Base-by-base conservation (phyloP, 30 jellyfish, hydroid and myxozoan genomes). In the Sanderia malayensis region DNA sequence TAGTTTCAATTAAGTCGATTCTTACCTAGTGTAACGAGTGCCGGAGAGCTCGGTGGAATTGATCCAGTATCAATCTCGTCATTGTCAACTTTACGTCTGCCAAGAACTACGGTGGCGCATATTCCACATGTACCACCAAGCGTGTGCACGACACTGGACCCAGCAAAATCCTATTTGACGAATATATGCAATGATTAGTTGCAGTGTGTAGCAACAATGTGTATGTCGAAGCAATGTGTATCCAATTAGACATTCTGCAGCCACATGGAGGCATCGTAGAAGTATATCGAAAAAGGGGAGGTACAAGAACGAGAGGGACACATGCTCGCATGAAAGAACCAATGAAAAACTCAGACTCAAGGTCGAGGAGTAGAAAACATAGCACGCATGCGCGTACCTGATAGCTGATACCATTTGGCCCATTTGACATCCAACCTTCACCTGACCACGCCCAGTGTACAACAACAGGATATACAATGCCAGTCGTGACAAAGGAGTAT, bases 121-220 rank as follows among this genome's bases (percentile, higher is more conserved):
- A 67, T 65, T 2, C 79, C 79, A 67, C 79, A 67, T 26, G 20
- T 44, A 18, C 79, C 79, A 9, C 79, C 79, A 21, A 67, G 65
- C 6, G 64, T n/a, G 28, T 67, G 79, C 64, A 67, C 79, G 19
- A 67, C 64, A 44, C 64, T 32, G 32, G 79, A 67, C 20, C 79
- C 79, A 1, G 79, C 79, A 44, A 67, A 67, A 45, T 67, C 79
- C 79, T 67, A n/a, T n/a, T n/a, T n/a, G n/a, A n/a, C n/a, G n/a
- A n/a, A n/a, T n/a, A n/a, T n/a, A n/a, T n/a, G n/a, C n/a, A n/a
- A n/a, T n/a, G n/a, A n/a, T n/a, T n/a, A n/a, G n/a, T n/a, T n/a
- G n/a, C n/a, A n/a, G n/a, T n/a, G n/a, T n/a, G n/a, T n/a, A n/a
- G n/a, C n/a, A n/a, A n/a, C n/a, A n/a, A n/a, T n/a, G n/a, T n/a